Percentiles rank a stretch among this genome's conserved stretches.
These are phyloP conservation scores for Luehdorfia chinensis DNA, from an alignment of 1,140 invertebrate genomes.

Conservation along the genomic window DNA sequence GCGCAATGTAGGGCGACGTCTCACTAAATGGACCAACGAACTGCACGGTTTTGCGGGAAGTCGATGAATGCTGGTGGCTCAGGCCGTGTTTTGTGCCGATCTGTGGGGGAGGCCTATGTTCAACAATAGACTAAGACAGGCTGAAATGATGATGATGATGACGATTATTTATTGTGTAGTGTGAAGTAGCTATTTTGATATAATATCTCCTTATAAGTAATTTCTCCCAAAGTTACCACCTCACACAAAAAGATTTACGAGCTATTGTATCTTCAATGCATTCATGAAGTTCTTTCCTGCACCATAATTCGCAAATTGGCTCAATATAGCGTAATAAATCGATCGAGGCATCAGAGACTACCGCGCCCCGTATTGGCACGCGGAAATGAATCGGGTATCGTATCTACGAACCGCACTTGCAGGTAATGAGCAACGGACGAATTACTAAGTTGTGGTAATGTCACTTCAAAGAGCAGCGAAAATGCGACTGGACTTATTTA, in stretches of 20 bases:
- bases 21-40: no score
- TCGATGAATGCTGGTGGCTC: no score
- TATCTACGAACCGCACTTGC: not conserved
- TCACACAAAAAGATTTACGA: not conserved
- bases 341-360: not conserved
- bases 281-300: conserved; percentile 1
- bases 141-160: no score
- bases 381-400: conserved; percentile 13
- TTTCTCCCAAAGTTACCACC: not conserved
- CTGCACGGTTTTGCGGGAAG: no score
- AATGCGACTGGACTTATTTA: no score
- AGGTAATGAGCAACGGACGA: conserved; percentile 14
- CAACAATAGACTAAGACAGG: no score
- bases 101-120: no score
- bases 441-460: conserved; percentile 22
- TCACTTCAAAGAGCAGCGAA: not conserved
- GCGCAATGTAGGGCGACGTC: no score
- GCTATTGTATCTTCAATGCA: not conserved
- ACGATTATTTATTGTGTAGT: no score
- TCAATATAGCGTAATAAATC: conserved; percentile 3
- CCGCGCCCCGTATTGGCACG: conserved; percentile 15
- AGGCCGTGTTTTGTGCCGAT: no score
- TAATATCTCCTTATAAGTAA: not conserved
- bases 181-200: no score
- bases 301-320: conserved; percentile 7